phyloP scores from a whole-genome alignment of 2,888 invertebrate species.

The Campoplex capitator region DNA sequence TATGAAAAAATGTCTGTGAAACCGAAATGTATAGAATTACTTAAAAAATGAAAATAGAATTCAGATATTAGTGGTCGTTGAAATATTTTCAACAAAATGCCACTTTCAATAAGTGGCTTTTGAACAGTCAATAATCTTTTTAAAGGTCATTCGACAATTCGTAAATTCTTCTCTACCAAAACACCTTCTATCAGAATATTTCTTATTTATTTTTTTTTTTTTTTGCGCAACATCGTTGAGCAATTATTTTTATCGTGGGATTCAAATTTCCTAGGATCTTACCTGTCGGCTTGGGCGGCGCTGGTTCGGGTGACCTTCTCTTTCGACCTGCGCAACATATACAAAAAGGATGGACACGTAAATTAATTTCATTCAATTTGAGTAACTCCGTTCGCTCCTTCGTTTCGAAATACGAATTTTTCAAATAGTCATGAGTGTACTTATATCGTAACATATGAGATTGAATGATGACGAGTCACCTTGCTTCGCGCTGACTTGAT shows the following conservation, averaged over 20 bases:
- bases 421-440: neutral
- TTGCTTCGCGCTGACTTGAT: slow-evolving; percentile 89
- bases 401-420: neutral
- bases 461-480: slow-evolving; percentile 79
- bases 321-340: slow-evolving; percentile 78
- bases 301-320: slow-evolving; percentile 76
- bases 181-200: neutral
- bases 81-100: neutral
- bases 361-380: slow-evolving; percentile 6
- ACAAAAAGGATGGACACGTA: neutral
- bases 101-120: neutral
- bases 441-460: neutral
- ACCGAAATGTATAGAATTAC: neutral
- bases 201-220: neutral
- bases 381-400: neutral
- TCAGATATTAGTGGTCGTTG: too few relatives aligned
- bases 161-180: neutral
- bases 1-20: neutral
- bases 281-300: slow-evolving; percentile 75
- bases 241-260: slow-evolving; percentile 20
- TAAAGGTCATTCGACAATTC: neutral
- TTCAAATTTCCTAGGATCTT: slow-evolving; percentile 59
- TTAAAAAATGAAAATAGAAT: neutral
- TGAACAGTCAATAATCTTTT: neutral
- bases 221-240: neutral